Conservation (phyloP, 2,888 invertebrate species). For the Helicoverpa assulta region DNA sequence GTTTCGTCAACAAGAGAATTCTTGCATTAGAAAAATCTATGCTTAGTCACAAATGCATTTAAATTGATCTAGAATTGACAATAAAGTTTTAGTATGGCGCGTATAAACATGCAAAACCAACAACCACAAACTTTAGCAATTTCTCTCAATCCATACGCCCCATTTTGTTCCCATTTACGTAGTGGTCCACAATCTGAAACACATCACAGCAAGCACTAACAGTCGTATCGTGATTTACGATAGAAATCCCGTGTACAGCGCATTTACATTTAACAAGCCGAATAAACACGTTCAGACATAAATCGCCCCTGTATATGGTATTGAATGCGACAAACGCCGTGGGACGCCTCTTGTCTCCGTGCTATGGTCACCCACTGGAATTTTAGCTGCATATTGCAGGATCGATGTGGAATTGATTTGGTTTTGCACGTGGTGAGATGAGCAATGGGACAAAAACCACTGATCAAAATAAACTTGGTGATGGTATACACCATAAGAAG, state of each 20-base stretch:
- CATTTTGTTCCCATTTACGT: conserved; percentile 17
- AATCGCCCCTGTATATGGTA: conserved; percentile 50
- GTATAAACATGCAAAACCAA: background rate
- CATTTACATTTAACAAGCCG: conserved; percentile 59
- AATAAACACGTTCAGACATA: conserved; percentile 57
- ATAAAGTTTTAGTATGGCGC: too few relatives aligned
- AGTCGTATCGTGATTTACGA: conserved; percentile 53
- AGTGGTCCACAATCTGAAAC: conserved; percentile 33
- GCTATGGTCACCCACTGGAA: conserved; percentile 31
- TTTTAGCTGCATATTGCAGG: conserved; percentile 14
- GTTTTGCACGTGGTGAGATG: background rate
- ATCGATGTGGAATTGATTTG: conserved; percentile 20
- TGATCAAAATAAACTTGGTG: too few relatives aligned
- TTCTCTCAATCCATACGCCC: conserved; percentile 2
- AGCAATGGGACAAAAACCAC: too few relatives aligned
- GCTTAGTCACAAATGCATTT: too few relatives aligned
- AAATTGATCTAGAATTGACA: too few relatives aligned
- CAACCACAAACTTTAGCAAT: background rate
- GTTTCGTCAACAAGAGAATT: too few relatives aligned
- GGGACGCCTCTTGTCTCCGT: conserved; percentile 49
- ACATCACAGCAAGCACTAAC: conserved; percentile 37
- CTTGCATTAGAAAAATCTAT: too few relatives aligned
- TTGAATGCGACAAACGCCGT: conserved; percentile 43
- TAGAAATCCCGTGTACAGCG: conserved; percentile 44
- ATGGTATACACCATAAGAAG: too few relatives aligned